Percentiles rank a stretch among this genome's conserved stretches.
Conservation (phyloP, 2,797 vertebrate genomes). For the Propithecus perrieri region DNA sequence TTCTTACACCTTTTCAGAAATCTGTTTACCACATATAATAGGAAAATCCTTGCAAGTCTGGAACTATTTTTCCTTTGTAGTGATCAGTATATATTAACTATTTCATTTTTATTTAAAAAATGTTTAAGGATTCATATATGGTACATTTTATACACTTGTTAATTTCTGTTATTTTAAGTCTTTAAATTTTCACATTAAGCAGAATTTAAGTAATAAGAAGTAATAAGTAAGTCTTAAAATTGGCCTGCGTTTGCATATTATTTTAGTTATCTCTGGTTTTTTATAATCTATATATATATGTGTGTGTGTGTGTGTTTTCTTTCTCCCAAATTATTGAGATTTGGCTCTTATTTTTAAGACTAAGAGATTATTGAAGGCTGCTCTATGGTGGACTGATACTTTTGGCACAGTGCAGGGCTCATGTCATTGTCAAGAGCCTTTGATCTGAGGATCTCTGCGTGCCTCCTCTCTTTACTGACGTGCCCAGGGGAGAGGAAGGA, state of each 20-base stretch:
- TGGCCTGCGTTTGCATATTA: neutral
- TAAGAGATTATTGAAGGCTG: neutral
- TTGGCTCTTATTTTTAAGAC: neutral
- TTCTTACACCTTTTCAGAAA: neutral
- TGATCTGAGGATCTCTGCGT: neutral
- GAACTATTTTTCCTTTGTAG: neutral
- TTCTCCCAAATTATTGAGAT: neutral
- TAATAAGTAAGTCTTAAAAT: neutral
- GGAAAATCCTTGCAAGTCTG: neutral
- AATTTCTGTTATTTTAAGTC: neutral
- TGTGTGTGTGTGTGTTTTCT: neutral
- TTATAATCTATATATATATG: neutral
- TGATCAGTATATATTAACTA: neutral
- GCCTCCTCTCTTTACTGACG: neutral
- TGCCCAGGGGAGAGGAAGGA: neutral
- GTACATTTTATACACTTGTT: neutral
- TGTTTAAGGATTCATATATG: neutral
- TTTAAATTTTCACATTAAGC: neutral
- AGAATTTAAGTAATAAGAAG: conserved; percentile 9
- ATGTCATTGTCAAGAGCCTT: neutral
- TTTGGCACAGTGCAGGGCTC: neutral
- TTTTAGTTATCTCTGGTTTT: neutral
- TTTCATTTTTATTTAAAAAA: conserved; percentile 27
- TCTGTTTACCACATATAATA: neutral
- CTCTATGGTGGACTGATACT: neutral